Base-by-base conservation (phyloP, 2,113 vertebrate species). In the Cyanoramphus novaezelandiae region DNA sequence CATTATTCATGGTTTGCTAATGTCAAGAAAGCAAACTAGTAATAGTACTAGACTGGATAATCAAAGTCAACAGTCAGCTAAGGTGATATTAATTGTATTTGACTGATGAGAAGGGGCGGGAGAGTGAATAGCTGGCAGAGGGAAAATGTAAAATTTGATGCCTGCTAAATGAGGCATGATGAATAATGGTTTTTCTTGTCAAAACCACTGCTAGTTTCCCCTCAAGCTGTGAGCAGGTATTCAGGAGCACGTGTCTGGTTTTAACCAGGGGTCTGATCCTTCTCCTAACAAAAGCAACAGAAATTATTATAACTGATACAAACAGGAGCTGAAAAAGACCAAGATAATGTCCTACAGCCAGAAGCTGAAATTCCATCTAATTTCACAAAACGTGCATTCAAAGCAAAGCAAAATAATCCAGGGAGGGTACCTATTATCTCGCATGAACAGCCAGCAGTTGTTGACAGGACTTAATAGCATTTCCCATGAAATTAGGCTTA, bases 141-240 rank as follows among this genome's bases (percentile, higher is more conserved):
- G 91, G 74, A 96, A 96, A 93, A 94, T 79, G 92, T 96, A 96
- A 93, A 88, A 94, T 89, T 88, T 95, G 96, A 95, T 96, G 92
- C 88, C 92, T 96, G 95, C 83, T 96, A 96, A 97, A 97, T 96
- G 96, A 97, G 91, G 88, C 93, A 93, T 88, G 96, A 94, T 96
- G 95, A 96, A 93, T 94, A 94, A 97, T 93, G 92, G 80, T 76
- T 95, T 96, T 94, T 86, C 93, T 87, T 93, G 83, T 96, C 93
- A 96, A 93, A 97, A 81, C 69, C 88, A 84, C 83, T 68, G 88
- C 69, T 84, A 92, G 57, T 95, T 92, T 91, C 81, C 83, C 92
- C 83, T 94, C 88, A 85, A 96, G 93, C 91, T 91, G 88, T 0
- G 1, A 89, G 86, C 3, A 3, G 57, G 52, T 93, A 92, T 86